phyloP scores from a whole-genome alignment of 2,113 vertebrate genomes.

The Lagopus muta region DNA sequence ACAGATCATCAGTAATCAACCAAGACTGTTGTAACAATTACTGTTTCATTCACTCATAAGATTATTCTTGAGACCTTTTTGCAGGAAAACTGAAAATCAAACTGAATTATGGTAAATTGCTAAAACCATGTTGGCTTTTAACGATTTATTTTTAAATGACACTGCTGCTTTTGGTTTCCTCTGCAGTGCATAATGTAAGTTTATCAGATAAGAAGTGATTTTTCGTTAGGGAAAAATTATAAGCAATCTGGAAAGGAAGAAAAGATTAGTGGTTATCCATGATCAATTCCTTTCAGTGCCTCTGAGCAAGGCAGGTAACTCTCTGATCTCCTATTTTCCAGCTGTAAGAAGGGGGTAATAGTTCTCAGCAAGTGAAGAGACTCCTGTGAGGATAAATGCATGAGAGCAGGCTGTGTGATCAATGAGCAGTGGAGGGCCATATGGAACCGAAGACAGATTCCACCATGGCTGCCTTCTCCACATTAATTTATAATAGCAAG shows the following conservation, averaged over 20 bases:
- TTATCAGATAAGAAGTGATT: conserved; percentile 29
- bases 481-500: conserved; percentile 59
- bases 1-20: not conserved
- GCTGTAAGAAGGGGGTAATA: not conserved
- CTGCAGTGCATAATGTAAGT: not conserved
- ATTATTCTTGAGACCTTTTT: not conserved
- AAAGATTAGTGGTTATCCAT: not conserved
- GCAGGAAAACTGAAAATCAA: conserved; percentile 46
- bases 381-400: conserved; percentile 1
- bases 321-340: conserved; percentile 36
- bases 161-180: not conserved
- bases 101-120: conserved; percentile 28
- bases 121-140: not conserved
- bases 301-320: not conserved
- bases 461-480: conserved; percentile 30
- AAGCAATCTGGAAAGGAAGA: conserved; percentile 24
- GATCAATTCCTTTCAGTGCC: not conserved
- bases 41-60: not conserved
- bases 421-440: conserved; percentile 18
- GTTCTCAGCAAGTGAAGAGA: not conserved
- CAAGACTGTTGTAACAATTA: not conserved
- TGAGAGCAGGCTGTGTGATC: conserved; percentile 22
- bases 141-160: conserved; percentile 1
- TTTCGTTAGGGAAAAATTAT: conserved; percentile 49
- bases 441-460: conserved; percentile 25